A percentile compares a stretch with the other conserved stretches of the same genome.
phyloP scores from a whole-genome alignment of 2,888 invertebrate species.

The Nemurella pictetii region DNA sequence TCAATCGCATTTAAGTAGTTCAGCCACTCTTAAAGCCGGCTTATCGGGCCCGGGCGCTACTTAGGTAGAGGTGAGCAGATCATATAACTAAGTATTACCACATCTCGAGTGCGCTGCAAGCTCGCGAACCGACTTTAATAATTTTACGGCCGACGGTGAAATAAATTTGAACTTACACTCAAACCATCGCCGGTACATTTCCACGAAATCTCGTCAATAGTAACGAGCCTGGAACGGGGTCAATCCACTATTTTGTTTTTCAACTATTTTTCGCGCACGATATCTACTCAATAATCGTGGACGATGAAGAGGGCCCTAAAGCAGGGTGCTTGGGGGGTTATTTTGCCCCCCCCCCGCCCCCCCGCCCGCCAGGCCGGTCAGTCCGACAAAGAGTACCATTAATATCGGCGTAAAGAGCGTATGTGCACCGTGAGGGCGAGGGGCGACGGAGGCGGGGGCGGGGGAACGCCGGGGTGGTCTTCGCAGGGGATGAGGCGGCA shows the following conservation, averaged over 20 bases:
- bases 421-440: not conserved
- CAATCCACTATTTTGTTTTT: not conserved
- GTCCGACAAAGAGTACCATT: constrained; percentile 1
- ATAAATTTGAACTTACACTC: not conserved
- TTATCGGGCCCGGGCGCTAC: not conserved
- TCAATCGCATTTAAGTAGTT: not conserved
- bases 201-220: not conserved
- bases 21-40: not conserved
- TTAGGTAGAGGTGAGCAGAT: not conserved
- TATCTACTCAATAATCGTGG: not conserved
- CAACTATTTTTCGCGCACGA: not conserved
- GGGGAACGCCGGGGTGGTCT: not conserved
- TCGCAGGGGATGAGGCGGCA: not conserved
- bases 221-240: not conserved
- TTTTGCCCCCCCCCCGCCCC: no score
- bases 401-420: constrained; percentile 3
- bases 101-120: not conserved
- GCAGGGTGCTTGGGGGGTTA: not conserved
- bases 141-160: not conserved
- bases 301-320: not conserved
- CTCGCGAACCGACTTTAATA: not conserved
- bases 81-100: not conserved
- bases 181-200: not conserved
- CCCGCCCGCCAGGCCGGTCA: no score
- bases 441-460: not conserved